phyloP scores from a whole-genome alignment of 2,888 invertebrate genomes.

The Microctonus brassicae region DNA sequence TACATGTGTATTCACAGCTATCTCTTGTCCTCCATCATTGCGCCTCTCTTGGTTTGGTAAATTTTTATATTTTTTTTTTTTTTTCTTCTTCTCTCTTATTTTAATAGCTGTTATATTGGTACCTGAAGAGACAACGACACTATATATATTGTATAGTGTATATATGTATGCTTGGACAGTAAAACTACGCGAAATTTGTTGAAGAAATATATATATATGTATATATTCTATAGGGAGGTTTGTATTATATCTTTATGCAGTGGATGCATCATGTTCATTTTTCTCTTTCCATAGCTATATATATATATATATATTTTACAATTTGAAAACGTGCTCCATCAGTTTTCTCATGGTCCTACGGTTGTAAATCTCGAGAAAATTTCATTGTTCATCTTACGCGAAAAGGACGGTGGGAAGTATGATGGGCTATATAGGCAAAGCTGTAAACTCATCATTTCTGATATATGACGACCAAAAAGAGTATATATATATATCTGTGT shows the following conservation, averaged over 20 bases:
- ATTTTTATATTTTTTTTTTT: neutral
- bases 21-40: conserved; percentile 1
- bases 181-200: conserved; percentile 15
- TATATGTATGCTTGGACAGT: too few species aligned
- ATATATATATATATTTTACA: too few species aligned
- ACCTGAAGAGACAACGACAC: conserved; percentile 18
- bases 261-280: neutral
- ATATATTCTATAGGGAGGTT: neutral
- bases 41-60: neutral
- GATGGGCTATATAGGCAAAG: conserved; percentile 55
- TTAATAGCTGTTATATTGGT: neutral
- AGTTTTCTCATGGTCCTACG: conserved; percentile 12
- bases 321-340: neutral
- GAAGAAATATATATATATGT: too few species aligned
- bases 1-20: too few species aligned
- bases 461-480: conserved; percentile 46
- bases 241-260: too few species aligned
- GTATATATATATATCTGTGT: too few species aligned
- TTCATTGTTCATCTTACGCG: conserved; percentile 49
- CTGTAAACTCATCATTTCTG: conserved; percentile 60
- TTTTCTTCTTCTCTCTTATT: neutral
- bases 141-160: too few species aligned
- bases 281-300: neutral
- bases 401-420: conserved; percentile 57
- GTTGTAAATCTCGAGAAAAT: conserved; percentile 53